Evolutionary conservation across 2,113 vertebrate genomes (phyloP), one percentile per base, ranked within the genome.

Genomic region (Colossoma macropomum): DNA sequence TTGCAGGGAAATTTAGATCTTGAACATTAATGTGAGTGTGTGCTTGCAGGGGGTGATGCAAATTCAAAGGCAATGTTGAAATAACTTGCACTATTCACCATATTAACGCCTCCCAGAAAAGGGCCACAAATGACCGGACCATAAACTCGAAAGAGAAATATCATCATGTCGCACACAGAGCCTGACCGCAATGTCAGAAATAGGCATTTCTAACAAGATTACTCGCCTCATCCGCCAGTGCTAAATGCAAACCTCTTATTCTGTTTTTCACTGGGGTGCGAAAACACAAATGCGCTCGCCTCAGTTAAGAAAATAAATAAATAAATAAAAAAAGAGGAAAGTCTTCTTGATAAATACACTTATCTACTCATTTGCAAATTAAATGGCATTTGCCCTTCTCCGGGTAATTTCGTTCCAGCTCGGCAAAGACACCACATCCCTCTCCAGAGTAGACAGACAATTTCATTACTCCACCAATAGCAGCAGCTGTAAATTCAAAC

Each of bases 321-420:
- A 32, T 25, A 54, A 54, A 75, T 0, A 27, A 11, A 27, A 0
- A 45, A 45, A 45, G 7, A 19, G 2, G 63, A 4, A 62, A 38
- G 66, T 41, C n/a, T 41, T 68, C 70, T 83, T 85, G 84, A 85
- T 85, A 83, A 87, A 87, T 85, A 83, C 48, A 85, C 88, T 89
- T 86, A 88, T 86, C 83, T 84, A 79, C 80, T 86, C 80, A 85
- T 89, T 89, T 89, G 83, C 88, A 88, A 89, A 89, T 86, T 85
- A 89, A 89, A 89, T 85, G 85, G 78, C 80, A 75, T 85, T 87
- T 83, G 86, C 83, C 86, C 83, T 85, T 88, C 78, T 28, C 83
- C 34, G 77, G 59, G 78, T 86, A 84, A 86, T 86, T 87, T 79
- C 21, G 34, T 86, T 83, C 81, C 77, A 75, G 80, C 80, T 81